phyloP scores from a whole-genome alignment of 2,113 vertebrate genomes.

The Triplophysa siluroides region DNA sequence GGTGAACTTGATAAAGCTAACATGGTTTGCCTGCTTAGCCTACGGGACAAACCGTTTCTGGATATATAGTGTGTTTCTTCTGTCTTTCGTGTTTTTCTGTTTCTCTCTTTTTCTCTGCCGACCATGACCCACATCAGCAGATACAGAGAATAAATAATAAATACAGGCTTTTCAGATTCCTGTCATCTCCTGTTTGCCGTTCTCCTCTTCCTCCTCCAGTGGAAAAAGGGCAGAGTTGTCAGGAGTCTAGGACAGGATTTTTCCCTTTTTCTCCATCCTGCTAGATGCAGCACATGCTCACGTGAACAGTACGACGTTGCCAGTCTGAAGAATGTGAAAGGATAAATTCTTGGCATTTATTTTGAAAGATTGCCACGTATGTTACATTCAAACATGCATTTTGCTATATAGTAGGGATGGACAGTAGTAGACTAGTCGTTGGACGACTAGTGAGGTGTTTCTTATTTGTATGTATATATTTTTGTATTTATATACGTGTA shows the following conservation, averaged over 20 bases:
- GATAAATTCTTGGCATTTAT: constrained; percentile 6
- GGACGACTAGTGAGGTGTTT: too few relatives aligned
- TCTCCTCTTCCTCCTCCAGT: constrained; percentile 19
- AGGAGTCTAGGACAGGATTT: constrained; percentile 41
- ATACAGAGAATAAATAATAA: constrained; percentile 68
- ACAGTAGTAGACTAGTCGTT: too few relatives aligned
- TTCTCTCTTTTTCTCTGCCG: constrained; percentile 36
- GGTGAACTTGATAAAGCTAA: constrained; percentile 29
- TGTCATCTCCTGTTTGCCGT: constrained; percentile 44
- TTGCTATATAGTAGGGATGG: too few relatives aligned
- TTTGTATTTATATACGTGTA: too few relatives aligned
- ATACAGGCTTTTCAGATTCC: constrained; percentile 55
- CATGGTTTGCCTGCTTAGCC: not conserved
- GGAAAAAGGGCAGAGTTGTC: constrained; percentile 50
- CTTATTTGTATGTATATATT: too few relatives aligned
- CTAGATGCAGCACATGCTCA: constrained; percentile 21
- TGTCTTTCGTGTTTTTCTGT: not conserved
- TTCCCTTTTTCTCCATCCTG: constrained; percentile 12
- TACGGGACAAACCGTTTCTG: not conserved
- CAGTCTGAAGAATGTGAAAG: not conserved
- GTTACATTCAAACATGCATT: constrained; percentile 5
- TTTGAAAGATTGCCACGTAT: not conserved
- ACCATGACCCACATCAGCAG: constrained; percentile 68
- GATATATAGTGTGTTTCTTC: constrained; percentile 11
- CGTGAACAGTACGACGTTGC: constrained; percentile 24